Conservation (phyloP, 2,113 vertebrate species). For the Dipodomys stephensi region DNA sequence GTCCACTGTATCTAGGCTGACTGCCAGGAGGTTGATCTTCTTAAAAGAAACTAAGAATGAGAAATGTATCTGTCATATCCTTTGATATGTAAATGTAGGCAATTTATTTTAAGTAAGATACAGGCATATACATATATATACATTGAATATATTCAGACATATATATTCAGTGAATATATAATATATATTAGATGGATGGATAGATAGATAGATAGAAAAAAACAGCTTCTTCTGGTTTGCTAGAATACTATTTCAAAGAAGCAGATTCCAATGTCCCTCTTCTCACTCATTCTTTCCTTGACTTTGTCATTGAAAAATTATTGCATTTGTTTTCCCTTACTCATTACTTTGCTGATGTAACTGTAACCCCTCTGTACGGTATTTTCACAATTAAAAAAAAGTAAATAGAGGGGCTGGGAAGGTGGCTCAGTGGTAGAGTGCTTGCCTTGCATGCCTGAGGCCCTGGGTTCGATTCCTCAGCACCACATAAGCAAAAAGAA, state of each 20-base stretch:
- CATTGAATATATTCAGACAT: neutral
- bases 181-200: neutral
- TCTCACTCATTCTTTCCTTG: neutral
- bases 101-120: neutral
- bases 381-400: no score
- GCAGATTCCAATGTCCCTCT: neutral
- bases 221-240: neutral
- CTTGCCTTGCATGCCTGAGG: no score
- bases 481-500: no score
- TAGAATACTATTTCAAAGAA: neutral
- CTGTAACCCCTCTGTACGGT: no score
- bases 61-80: neutral
- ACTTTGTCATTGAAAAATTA: neutral
- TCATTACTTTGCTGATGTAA: no score
- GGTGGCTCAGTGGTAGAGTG: no score
- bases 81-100: neutral
- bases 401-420: no score
- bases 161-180: neutral
- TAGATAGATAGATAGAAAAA: neutral
- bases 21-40: neutral
- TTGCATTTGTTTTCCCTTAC: neutral
- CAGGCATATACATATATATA: neutral
- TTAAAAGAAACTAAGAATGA: neutral
- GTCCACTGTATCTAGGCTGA: neutral
- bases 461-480: no score